Conservation (phyloP, 2,113 vertebrate genomes). For the Brachypteracias leptosomus region DNA sequence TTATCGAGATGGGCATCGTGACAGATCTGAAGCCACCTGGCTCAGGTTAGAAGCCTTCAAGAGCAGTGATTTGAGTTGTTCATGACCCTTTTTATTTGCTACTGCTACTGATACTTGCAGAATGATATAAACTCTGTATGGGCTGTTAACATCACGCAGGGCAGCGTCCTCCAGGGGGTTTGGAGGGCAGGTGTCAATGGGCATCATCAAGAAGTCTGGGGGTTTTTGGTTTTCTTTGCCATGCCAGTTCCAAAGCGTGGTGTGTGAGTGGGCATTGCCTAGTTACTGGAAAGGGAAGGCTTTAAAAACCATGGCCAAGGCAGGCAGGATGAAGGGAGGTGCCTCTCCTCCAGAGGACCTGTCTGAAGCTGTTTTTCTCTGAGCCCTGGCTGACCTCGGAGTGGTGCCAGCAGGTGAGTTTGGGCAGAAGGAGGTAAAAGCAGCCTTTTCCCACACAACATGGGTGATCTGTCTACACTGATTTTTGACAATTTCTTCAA, state of each 20-base stretch:
- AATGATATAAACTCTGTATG: background rate
- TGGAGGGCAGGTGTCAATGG: background rate
- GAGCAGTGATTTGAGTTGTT: background rate
- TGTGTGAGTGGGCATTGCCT: background rate
- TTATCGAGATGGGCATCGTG: background rate
- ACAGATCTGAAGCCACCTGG: background rate
- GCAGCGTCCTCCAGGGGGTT: background rate
- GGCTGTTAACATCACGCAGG: background rate
- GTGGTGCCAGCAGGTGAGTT: background rate
- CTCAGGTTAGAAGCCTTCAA: background rate
- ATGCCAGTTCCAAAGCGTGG: background rate
- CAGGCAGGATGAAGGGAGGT: background rate
- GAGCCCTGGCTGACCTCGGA: fast-evolving
- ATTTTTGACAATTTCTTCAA: background rate
- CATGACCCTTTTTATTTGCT: background rate
- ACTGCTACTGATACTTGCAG: background rate
- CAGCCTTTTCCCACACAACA: background rate
- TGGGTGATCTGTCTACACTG: background rate
- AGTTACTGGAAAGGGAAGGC: background rate
- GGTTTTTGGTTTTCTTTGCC: background rate
- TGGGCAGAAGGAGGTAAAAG: background rate
- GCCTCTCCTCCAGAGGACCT: background rate
- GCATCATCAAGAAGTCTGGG: background rate
- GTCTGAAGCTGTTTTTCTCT: background rate
- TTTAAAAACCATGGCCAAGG: background rate